Base-by-base conservation (phyloP, 1,140 invertebrate species). In the Notospermus geniculatus region DNA sequence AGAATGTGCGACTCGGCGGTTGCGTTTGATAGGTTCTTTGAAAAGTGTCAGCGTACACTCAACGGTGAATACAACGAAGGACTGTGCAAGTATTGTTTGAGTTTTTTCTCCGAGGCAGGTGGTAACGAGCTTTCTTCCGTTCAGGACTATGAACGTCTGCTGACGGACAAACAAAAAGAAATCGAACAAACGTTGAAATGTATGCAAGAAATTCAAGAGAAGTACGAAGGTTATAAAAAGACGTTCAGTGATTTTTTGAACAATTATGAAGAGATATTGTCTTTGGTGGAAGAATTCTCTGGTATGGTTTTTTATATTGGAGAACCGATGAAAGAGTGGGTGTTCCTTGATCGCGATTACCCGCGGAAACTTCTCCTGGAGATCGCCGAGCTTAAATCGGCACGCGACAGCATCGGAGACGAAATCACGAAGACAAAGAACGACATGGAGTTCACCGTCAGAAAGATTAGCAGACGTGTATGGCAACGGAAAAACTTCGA, bases 71-170 rank as follows among this genome's bases (percentile, higher is more conserved):
- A 64, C 60, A 55, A 41, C 2, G 57, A 62, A 30, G 53, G 64
- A 0, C 25, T 70, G 1, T 39, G 17, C 2, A 68, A 63, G 55
- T 72, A 70, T 54, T 72, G 68, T 23, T 57, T 66, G 13, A 68
- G 68, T 41, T 72, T 68, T 28, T 54, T 61, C 11, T 43, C 59
- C 2, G 68, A 72, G 56, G 63, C 64, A 30, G 54, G 57, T 13
- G 54, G 53, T 25, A 41, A 62, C 7, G 67, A 70, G 2, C 57
- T 70, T 27, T 23, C 45, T n/a, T 62, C 59, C 28, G 64, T 68
- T 17, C 56, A 58, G 45, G 64, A 66, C 15, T 72, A 72, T 50
- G 68, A 72, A 60, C 68, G 70, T 58, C 61, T 60, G 30, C 70
- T 66, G n/a, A 45, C 32, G 1, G 41, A 56, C 15, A 70, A 64